Percentiles rank a stretch among this genome's conserved stretches.
These are phyloP conservation scores for Wiebesia pumilae DNA, from an alignment of 1,140 invertebrate species.

Conservation along the genomic window DNA sequence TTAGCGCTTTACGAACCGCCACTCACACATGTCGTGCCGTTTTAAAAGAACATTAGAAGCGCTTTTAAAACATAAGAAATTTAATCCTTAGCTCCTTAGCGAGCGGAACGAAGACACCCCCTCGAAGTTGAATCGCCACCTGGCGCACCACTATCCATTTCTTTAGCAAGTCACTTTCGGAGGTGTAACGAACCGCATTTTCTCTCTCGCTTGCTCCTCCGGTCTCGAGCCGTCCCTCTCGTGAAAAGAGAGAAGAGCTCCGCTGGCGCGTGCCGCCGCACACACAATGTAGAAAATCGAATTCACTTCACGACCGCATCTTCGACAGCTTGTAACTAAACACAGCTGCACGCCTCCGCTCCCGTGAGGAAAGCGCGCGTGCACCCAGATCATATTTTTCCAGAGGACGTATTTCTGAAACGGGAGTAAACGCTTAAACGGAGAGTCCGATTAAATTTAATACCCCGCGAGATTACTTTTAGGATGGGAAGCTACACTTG, in stretches of 20 bases:
- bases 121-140: background rate
- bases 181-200: conserved; percentile 37
- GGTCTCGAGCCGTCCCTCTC: background rate
- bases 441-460: background rate
- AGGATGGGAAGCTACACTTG: background rate
- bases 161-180: conserved; percentile 26
- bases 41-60: background rate
- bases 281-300: background rate
- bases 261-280: background rate
- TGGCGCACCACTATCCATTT: background rate
- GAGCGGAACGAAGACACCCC: background rate
- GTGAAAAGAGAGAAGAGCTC: background rate
- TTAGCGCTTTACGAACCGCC: too few species aligned
- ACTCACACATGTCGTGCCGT: background rate
- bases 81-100: conserved; percentile 20
- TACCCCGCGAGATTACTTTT: background rate
- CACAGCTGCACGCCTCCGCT: conserved; percentile 23
- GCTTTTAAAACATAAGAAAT: conserved; percentile 3
- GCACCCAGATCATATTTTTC: background rate
- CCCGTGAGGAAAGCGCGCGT: background rate
- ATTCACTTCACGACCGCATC: background rate
- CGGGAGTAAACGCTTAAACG: background rate
- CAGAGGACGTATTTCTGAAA: background rate
- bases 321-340: conserved; percentile 34
- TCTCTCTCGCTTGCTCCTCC: background rate